These are phyloP conservation scores for Chinchilla lanigera DNA, from an alignment of 2,113 vertebrate species.

Conservation along the genomic window DNA sequence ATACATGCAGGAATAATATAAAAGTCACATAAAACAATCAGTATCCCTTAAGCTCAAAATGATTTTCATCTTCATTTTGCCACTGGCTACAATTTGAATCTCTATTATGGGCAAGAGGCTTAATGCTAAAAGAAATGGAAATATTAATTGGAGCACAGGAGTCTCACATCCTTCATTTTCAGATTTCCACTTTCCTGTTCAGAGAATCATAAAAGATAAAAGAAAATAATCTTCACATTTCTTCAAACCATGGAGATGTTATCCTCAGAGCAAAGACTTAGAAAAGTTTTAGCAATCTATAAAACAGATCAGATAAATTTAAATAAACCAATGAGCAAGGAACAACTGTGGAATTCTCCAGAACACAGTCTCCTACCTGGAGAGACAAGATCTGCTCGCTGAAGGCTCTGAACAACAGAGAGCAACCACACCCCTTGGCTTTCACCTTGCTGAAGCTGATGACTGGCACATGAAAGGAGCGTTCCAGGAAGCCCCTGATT, in stretches of 20 bases:
- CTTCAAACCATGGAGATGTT: slow-evolving; percentile 7
- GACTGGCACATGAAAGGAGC: background rate
- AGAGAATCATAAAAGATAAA: background rate
- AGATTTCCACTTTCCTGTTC: background rate
- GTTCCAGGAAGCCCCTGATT: background rate
- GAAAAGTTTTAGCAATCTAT: background rate
- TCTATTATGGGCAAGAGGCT: background rate
- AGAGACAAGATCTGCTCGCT: background rate
- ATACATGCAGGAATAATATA: background rate
- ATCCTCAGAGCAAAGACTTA: slow-evolving; percentile 7
- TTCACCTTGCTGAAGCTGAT: background rate
- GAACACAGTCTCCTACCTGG: background rate
- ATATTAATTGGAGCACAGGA: background rate
- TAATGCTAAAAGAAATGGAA: background rate
- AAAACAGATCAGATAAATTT: background rate
- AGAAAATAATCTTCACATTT: slow-evolving; percentile 45
- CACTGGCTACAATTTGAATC: background rate
- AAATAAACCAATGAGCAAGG: background rate
- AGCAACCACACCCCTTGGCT: background rate
- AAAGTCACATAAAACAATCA: slow-evolving; percentile 9
- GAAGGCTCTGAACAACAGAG: background rate
- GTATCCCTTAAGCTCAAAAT: background rate
- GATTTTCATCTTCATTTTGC: background rate
- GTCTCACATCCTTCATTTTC: background rate
- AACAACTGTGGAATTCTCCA: slow-evolving; percentile 1